Conservation (phyloP, 35 echinoderm and acorn worm species). For the Ptychodera flava region DNA sequence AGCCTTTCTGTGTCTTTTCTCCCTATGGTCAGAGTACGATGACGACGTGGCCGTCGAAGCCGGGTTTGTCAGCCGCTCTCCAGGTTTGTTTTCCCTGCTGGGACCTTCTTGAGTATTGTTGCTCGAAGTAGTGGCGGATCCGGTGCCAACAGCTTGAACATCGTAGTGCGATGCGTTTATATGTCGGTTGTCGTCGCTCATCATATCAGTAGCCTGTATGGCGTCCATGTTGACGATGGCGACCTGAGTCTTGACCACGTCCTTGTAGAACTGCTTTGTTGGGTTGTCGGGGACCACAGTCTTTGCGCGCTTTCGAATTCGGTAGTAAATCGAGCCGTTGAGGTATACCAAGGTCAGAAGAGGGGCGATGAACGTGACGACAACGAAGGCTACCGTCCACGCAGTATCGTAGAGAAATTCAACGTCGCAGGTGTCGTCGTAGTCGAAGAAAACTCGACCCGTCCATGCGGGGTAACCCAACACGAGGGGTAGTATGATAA, state of each 20-base stretch:
- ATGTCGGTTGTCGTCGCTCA: too few species aligned
- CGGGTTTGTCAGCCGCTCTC: neutral
- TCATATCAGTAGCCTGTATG: too few species aligned
- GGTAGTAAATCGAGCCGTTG: neutral
- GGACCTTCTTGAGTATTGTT: neutral
- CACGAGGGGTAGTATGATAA: constrained; percentile 1
- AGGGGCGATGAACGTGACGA: constrained; percentile 24
- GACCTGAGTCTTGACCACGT: neutral
- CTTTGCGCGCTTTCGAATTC: neutral
- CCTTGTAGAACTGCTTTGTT: neutral
- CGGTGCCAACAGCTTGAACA: too few species aligned
- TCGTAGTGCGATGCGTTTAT: too few species aligned
- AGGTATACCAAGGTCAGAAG: neutral
- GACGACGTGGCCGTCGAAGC: too few species aligned
- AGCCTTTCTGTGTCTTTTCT: constrained; percentile 19
- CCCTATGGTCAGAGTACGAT: neutral
- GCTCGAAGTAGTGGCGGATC: neutral
- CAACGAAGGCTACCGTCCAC: constrained; percentile 5
- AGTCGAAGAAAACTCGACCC: constrained; percentile 12
- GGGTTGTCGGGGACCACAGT: neutral
- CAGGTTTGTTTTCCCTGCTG: neutral
- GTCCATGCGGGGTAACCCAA: constrained; percentile 17
- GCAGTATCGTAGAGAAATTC: constrained; percentile 12
- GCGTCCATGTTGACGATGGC: neutral
- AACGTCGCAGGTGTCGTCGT: constrained; percentile 24